A percentile compares a stretch with the other conserved stretches of the same genome.
Evolutionary conservation across 2,113 vertebrate species (phyloP).

Genomic region (Calyptommatus sinebrachiatus): DNA sequence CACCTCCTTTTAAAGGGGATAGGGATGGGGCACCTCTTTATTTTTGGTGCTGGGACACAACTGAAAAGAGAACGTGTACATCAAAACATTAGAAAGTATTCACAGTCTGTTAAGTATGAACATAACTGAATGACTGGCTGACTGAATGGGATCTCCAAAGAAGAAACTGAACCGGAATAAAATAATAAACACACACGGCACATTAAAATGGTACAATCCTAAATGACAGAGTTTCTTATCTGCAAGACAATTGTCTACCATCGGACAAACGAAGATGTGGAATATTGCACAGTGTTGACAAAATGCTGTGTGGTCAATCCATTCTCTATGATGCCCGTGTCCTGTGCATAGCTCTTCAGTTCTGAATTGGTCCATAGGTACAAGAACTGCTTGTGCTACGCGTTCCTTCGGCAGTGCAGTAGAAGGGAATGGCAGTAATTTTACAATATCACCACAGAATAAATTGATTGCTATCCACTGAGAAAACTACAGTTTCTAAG

Average conservation of each 20-base stretch:
- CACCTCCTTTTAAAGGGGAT: constrained; percentile 45
- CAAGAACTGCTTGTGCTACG: constrained; percentile 77
- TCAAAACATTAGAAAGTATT: constrained; percentile 58
- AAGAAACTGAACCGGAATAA: constrained; percentile 18
- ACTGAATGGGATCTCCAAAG: constrained; percentile 36
- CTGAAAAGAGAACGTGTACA: constrained; percentile 48
- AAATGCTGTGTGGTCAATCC: constrained; percentile 87
- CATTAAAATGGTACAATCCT: constrained; percentile 50
- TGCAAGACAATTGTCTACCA: constrained; percentile 38
- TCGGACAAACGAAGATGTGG: constrained; percentile 38
- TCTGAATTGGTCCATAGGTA: constrained; percentile 78
- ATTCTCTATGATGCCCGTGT: constrained; percentile 61
- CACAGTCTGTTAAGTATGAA: constrained; percentile 51
- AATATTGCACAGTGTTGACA: constrained; percentile 97
- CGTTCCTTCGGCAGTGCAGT: constrained; percentile 82
- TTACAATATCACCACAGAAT: constrained; percentile 93
- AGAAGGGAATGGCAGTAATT: constrained; percentile 91
- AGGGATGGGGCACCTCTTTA: constrained; percentile 19
- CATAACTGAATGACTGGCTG: neutral
- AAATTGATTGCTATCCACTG: constrained; percentile 91
- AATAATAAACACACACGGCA: constrained; percentile 47
- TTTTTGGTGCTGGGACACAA: constrained; percentile 49
- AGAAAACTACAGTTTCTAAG: constrained; percentile 95
- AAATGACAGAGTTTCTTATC: constrained; percentile 53
- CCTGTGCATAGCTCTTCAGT: constrained; percentile 74